Base-by-base conservation (phyloP, 2,113 vertebrate genomes). In the Apus apus region DNA sequence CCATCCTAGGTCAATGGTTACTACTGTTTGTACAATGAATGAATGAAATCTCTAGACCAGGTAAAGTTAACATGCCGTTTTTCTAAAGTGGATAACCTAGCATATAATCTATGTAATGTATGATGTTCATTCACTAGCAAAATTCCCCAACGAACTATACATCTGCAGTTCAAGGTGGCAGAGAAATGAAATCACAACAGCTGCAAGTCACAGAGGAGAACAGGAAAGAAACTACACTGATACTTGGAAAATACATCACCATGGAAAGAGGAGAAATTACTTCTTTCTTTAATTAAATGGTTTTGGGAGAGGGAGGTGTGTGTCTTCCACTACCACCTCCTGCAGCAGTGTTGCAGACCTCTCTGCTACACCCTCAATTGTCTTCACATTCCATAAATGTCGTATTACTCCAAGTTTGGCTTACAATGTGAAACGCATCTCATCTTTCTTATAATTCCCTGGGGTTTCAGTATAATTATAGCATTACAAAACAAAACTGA, bases 401-500 rank as follows among this genome's bases (percentile, higher is more conserved):
- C 50, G 62, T 19, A 54, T 51, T 50, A 81, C 38, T 61, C 30
- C 67, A 48, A 22, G 79, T 61, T 90, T 48, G 76, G n/a, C 30
- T 84, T 67, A 20, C 64, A 78, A 40, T 9, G 30, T 60, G 74
- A 92, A 90, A 94, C 18, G 32, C 23, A 93, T 61, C 71, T 79
- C 36, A 21, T 19, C 73, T 51, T 83, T 81, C 66, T 79, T 61
- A 2, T 27, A 76, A 83, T 26, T 72, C 36, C 84, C 80, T 3
- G 3, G 77, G 48, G 89, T 85, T 81, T 83, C 61, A 85, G 45
- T 66, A 5, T 50, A 95, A 95, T 97, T 91, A 79, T 32, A 91
- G 78, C 88, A 79, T 77, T 48, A 73, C 50, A 85, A 93, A 96
- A 60, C 78, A 90, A 86, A 87, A 58, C 78, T 93, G 95, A 85